phyloP scores from a whole-genome alignment of 2,113 vertebrate species.

The Illadopsis cleaveri region DNA sequence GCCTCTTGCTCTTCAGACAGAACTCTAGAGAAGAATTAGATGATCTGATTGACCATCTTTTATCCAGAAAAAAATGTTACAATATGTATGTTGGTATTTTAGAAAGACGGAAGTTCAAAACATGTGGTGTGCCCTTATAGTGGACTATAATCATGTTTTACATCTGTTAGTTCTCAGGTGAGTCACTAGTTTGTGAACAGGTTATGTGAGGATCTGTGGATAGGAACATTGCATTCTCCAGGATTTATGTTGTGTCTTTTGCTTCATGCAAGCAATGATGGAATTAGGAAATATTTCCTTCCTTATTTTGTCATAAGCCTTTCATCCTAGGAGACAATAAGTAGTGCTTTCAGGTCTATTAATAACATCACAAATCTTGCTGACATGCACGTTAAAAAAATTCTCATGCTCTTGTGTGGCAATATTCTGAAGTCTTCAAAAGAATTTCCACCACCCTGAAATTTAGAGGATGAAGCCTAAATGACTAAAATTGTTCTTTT shows the following conservation, averaged over 20 bases:
- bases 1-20: not conserved
- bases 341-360: not conserved
- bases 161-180: not conserved
- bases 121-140: accelerated
- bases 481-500: not conserved
- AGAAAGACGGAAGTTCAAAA: not conserved
- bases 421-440: not conserved
- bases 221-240: not conserved
- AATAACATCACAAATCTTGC: not conserved
- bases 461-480: not conserved
- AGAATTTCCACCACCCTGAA: not conserved
- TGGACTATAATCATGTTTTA: not conserved
- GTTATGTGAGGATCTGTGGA: not conserved
- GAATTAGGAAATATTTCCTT: not conserved
- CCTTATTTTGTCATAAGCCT: not conserved
- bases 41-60: not conserved
- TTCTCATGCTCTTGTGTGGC: not conserved
- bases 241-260: not conserved
- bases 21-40: not conserved
- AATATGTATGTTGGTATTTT: not conserved
- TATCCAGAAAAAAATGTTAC: not conserved
- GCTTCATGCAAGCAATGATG: not conserved
- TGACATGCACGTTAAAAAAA: not conserved
- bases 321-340: not conserved
- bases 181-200: not conserved